Conservation (phyloP, 2,797 vertebrate genomes). For the Leptatherina wallacei region DNA sequence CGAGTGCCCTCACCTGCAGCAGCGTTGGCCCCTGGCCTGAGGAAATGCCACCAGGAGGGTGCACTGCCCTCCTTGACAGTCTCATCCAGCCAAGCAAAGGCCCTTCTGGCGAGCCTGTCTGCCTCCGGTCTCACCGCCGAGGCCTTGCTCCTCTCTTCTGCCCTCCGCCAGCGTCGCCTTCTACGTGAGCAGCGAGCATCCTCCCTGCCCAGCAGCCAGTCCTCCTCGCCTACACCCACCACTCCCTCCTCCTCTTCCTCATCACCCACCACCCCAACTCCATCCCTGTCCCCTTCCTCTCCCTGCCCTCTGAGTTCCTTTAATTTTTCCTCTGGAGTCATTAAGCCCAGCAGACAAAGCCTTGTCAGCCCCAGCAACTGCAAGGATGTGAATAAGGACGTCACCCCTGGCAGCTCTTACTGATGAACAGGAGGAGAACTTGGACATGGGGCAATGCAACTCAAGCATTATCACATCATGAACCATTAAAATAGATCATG, state of each 20-base stretch:
- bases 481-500: conserved; percentile 31
- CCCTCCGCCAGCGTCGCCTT: conserved; percentile 78
- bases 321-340: conserved; percentile 48
- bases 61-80: conserved; percentile 64
- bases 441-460: conserved; percentile 17
- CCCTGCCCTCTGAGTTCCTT: conserved; percentile 60
- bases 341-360: conserved; percentile 59
- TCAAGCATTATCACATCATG: conserved; percentile 23
- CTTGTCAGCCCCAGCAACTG: conserved; percentile 47
- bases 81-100: conserved; percentile 79
- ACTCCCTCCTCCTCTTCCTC: conserved; percentile 61
- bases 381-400: conserved; percentile 55
- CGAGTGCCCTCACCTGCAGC: conserved; percentile 60
- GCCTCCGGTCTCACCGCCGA: conserved; percentile 79
- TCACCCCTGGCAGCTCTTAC: conserved; percentile 28
- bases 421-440: conserved; percentile 53
- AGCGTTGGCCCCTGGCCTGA: conserved; percentile 67
- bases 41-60: conserved; percentile 75
- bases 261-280: conserved; percentile 64
- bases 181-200: conserved; percentile 77
- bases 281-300: conserved; percentile 71
- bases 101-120: conserved; percentile 80
- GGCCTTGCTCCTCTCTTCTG: conserved; percentile 83
- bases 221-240: conserved; percentile 55
- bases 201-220: conserved; percentile 71